Base-by-base conservation (phyloP, 92 coral and sea anemone species). In the Scolanthus callimorphus region DNA sequence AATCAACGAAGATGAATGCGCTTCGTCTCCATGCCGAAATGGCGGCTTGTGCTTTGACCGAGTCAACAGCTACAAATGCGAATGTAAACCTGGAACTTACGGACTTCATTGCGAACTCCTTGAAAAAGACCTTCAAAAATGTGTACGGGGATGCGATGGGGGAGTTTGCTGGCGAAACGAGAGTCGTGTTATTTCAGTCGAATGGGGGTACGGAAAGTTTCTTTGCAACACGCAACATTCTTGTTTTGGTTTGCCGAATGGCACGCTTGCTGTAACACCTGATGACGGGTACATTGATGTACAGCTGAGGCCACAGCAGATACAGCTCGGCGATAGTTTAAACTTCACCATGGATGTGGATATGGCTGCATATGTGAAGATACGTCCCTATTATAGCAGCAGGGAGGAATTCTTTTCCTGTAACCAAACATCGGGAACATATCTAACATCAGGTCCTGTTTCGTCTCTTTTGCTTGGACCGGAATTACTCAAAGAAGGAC, bases 81-180 rank as follows among this genome's bases (percentile, higher is more conserved):
- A 71, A 15, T 92, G 98, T 51, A 57, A 63, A 24, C 68, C 56
- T 43, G 94, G 83, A 31, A 80, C 91, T 11, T 88, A 71, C 54
- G 98, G 98, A 43, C 89, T 76, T 23, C 92, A 88, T 34, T 92
- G 98, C 55, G 98, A 92, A 55, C 60, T 92, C 29, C 82, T 67
- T 24, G 71, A 70, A 49, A 64, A 45, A n/a, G 60, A 84, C 29
- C 66, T 92, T 39, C 77, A 77, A 30, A 76, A 77, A 60, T 92
- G 96, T 59, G 65, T 80, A 8, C 55, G 53, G 29, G 58, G 76
- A 24, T 92, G 98, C 44, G 86, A 78, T 30, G 86, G 83, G 49
- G 85, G 90, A 10, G 29, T 82, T 34, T 92, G 98, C 56, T 92
- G 98, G 98, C 85, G 84, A 49, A 88, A 92, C 60, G 60, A 81